Percentiles rank a stretch among this genome's conserved stretches.
phyloP scores from a whole-genome alignment of 1,140 invertebrate species.

The Adelges cooleyi region DNA sequence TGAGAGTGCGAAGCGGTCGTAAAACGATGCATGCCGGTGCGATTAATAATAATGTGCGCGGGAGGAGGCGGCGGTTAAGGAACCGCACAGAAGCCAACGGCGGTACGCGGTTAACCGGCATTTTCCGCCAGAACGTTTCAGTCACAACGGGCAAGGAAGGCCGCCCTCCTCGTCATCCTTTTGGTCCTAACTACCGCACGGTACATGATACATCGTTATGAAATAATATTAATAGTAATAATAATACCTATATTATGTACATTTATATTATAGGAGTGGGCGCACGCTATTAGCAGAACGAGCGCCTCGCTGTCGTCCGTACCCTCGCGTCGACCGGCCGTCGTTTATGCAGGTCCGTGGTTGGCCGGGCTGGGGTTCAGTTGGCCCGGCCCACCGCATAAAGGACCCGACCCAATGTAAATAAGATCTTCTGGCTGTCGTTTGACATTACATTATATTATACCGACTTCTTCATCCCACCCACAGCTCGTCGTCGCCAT shows the following conservation, averaged over 20 bases:
- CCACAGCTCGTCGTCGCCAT: no score
- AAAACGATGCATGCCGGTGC: neutral
- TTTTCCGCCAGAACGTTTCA: neutral
- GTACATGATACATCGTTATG: no score
- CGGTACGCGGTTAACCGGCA: neutral
- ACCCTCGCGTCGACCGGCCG: neutral
- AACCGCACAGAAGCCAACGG: neutral
- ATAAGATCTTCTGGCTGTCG: no score
- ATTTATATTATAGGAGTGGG: neutral
- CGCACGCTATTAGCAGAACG: neutral
- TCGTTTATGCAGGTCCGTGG: neutral
- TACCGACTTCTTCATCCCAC: no score
- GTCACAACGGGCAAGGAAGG: no score
- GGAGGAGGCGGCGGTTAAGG: neutral
- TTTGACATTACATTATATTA: no score
- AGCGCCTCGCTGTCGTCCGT: neutral
- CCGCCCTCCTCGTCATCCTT: no score
- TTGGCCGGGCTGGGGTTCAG: neutral
- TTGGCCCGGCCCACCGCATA: conserved; percentile 6
- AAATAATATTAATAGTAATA: no score
- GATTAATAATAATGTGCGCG: neutral
- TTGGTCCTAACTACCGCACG: no score
- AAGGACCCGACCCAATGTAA: neutral
- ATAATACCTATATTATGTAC: no score
- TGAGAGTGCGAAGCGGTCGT: neutral